Base-by-base conservation (phyloP, 2,888 invertebrate species). In the Neoaliturus tenellus region DNA sequence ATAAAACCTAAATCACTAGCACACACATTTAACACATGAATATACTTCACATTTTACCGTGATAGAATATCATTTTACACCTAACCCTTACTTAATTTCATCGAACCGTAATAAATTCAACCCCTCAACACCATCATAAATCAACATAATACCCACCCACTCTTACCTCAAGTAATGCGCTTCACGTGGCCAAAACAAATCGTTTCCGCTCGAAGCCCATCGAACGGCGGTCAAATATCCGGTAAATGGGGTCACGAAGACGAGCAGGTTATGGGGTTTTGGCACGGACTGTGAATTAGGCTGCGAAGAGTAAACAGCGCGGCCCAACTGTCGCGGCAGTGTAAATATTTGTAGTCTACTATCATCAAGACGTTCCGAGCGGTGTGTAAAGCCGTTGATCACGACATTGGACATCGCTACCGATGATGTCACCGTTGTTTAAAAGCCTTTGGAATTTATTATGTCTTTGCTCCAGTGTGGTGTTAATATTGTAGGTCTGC, bases 221-320 rank as follows among this genome's bases (percentile, higher is more conserved):
- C 48, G 58, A 31, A 8, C 28, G 28, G 8, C 14, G 62, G 14
- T 12, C 31, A 25, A 62, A 62, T 31, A 62, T 28, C 28, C 62
- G 28, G n/a, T n/a, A 8, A 10, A 62, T 62, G 28, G 6, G 28
- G 25, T 20, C 28, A 62, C 31, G 31, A 62, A 62, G 28, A 62
- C 5, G 28, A 14, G 51, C 6, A n/a, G 62, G 62, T 28, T 62
- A 62, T 62, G 62, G 55, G 10, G 28, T 62, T 62, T 62, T 28
- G 62, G 62, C 62, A 62, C 62, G 62, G 62, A 62, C 62, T 62
- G 62, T 62, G 31, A 28, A 62, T 62, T 62, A 62, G 28, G 14
- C 62, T 23, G 55, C 23, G 20, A 62, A 62, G 62, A 28, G 23
- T 23, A 55, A 20, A 55, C 55, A 55, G 3, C 2, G 3, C 14